Base-by-base conservation (phyloP, 2,888 invertebrate species). In the Himalopsyche anomala region DNA sequence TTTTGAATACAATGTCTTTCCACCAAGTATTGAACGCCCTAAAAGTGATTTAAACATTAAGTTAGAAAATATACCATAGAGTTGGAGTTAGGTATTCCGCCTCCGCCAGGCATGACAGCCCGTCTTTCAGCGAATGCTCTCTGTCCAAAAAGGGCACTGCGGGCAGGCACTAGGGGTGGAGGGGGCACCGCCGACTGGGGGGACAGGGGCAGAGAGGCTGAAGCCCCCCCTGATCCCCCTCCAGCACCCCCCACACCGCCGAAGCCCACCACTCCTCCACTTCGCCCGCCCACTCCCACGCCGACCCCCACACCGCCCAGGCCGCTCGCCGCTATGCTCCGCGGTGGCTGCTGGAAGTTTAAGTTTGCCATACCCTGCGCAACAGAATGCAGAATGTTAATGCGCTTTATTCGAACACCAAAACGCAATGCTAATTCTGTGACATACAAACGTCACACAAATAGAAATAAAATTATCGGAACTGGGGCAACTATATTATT, bases 271-370 rank as follows among this genome's bases (percentile, higher is more conserved):
- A 92, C 93, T 54, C 82, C 85, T 89, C 92, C 93, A 86, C 92
- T 92, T 62, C 93, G 92, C 97, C 95, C 91, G 96, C 96, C 89
- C 96, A 91, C 85, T 69, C 82, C 86, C 17, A 40, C 81, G 15
- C 84, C 85, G 40, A 80, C 85, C 51, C 86, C 81, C 89, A 93
- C 91, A 91, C 94, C 91, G 91, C 94, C 91, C 88, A 93, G 92
- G 87, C 93, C 92, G 90, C 93, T 95, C 92, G 96, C 96, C 92
- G 96, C 96, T 94, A 97, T 95, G 94, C 96, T 97, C 94, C 97
- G 95, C 93, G 97, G 97, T 90, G 96, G 96, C 94, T 96, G 96
- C 93, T 96, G 96, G 94, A 97, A 97, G 94, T 97, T 97, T 95
- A 97, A 95, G 95, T 97, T 97, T 94, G 97, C 97, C 97, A 97